Percentiles rank a stretch among this genome's conserved stretches.
These are phyloP conservation scores for Carlito syrichta DNA, from an alignment of 2,113 vertebrate genomes.

Conservation along the genomic window DNA sequence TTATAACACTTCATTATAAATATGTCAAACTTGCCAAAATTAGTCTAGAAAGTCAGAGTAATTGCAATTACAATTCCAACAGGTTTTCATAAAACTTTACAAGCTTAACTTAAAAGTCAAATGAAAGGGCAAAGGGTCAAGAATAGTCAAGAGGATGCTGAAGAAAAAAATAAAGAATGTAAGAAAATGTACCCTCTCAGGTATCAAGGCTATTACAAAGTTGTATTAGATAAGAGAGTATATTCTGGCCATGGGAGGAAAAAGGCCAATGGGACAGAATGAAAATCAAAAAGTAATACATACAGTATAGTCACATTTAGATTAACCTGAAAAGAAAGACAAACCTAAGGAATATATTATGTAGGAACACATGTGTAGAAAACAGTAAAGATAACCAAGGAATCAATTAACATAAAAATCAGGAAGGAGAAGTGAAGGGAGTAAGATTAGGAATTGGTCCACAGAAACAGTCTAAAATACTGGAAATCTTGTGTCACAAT, in stretches of 20 bases:
- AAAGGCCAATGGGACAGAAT: not conserved
- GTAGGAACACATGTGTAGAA: too few species aligned
- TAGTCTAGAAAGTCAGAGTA: not conserved
- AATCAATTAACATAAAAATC: not conserved
- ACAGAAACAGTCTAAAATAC: not conserved
- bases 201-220: not conserved
- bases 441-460: too few species aligned
- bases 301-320: not conserved
- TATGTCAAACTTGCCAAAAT: not conserved
- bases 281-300: not conserved
- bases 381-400: not conserved
- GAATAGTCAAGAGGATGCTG: not conserved
- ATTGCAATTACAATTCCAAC: not conserved
- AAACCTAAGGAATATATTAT: not conserved
- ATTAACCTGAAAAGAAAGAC: not conserved
- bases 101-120: conserved; percentile 32
- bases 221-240: not conserved
- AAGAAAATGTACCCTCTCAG: not conserved
- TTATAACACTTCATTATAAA: not conserved
- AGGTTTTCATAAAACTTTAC: not conserved
- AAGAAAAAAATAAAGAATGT: not conserved
- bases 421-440: not conserved
- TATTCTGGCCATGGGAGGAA: not conserved
- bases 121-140: not conserved
- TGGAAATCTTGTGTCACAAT: not conserved